Evolutionary conservation across 2,113 vertebrate species (phyloP).

Genomic region (Periophthalmodon schlosseri): DNA sequence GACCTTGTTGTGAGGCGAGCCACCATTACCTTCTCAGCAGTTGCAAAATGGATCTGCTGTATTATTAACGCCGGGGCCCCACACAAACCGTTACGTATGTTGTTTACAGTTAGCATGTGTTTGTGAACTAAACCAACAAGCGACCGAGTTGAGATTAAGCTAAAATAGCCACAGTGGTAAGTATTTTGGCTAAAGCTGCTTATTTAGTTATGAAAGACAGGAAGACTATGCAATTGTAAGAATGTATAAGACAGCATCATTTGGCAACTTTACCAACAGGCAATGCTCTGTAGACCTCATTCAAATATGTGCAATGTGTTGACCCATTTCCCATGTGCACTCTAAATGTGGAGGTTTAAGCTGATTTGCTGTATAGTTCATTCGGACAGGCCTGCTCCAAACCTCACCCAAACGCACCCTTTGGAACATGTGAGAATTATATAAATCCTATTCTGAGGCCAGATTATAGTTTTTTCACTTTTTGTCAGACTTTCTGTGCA

Average conservation of each 20-base stretch:
- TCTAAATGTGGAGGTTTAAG: conserved; percentile 22
- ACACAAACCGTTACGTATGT: background rate
- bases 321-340: conserved; percentile 2
- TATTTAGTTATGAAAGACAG: conserved; percentile 35
- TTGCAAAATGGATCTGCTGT: background rate
- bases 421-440: conserved; percentile 55
- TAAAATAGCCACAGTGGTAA: conserved; percentile 17
- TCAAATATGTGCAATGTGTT: background rate
- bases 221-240: conserved; percentile 20
- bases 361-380: conserved; percentile 25
- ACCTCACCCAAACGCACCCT: conserved; percentile 24
- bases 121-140: conserved; percentile 16
- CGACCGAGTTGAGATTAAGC: conserved; percentile 20
- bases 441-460: conserved; percentile 48
- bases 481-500: conserved; percentile 56
- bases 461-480: conserved; percentile 47
- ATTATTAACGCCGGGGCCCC: background rate
- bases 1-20: too few relatives aligned
- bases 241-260: conserved; percentile 6
- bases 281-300: background rate
- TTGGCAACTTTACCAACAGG: background rate
- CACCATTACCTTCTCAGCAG: background rate
- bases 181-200: conserved; percentile 35
- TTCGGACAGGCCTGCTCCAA: conserved; percentile 21
- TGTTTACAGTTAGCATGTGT: conserved; percentile 4